Evolutionary conservation across 2,888 invertebrate species (phyloP), one percentile per base, ranked within the genome.

Genomic region (Pristionchus arcanus): DNA sequence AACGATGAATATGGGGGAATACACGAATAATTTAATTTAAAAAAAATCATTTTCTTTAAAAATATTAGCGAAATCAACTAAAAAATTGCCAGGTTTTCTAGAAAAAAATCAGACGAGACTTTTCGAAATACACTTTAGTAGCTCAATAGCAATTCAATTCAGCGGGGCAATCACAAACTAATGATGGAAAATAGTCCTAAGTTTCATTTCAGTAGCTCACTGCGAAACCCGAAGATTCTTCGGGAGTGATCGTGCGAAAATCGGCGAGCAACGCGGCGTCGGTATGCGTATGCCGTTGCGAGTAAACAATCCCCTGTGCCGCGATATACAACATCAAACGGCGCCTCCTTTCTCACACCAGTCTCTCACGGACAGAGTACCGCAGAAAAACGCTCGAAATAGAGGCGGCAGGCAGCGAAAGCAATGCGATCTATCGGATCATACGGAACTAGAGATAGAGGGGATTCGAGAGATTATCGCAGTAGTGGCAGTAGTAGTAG

Each of bases 271-370:
- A 13, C 59, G 59, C 42, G 0, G 42, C 25, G 25, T 63, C 63
- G 63, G 63, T 63, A 63, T 63, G 63, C 25, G 63, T 63, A 63
- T 63, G 63, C 63, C 25, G 25, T 11, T 25, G 63, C 63, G 68
- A 31, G 68, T 68, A 68, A 68, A 68, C 68, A 68, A 68, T 68
- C 68, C 31, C 63, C 25, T 63, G 63, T 63, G 68, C 68, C 2
- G 19, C 19, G 4, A 59, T 25, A 31, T 34, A 31, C 68, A 68
- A 34, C 68, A 68, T 68, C 68, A 68, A 68, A 68, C 42, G 68
- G 68, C 63, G 63, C 63, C 63, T 63, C 63, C 63, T n/a, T 7
- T 25, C 7, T n/a, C 63, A 25, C 63, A 2, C 63, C 4, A 0
- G n/a, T 63, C 63, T 63, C 63, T 63, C 63, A 9, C 63, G 2